Percentiles rank a stretch among this genome's conserved stretches.
Conservation (phyloP, 2,888 invertebrate species). For the Mellilla xanthometata region DNA sequence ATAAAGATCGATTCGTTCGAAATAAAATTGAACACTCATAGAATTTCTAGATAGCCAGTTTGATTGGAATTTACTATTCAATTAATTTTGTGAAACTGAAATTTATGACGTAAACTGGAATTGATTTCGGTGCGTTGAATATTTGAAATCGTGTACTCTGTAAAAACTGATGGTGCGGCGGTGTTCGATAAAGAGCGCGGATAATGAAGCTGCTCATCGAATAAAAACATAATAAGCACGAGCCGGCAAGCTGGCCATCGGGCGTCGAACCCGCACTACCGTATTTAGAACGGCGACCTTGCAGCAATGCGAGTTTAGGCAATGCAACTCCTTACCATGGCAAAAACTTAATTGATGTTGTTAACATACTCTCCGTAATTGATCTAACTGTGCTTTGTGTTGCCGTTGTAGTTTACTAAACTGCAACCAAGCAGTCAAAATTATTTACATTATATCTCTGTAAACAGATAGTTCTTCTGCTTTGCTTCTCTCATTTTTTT, state of each 20-base stretch:
- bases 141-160: no score
- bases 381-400: conserved; percentile 21
- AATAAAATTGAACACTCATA: neutral
- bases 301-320: conserved; percentile 35
- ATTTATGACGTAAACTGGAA: no score
- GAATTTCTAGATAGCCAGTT: neutral
- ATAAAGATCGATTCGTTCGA: conserved; percentile 4
- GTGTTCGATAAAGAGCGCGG: neutral
- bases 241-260: conserved; percentile 44
- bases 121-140: no score
- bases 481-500: no score
- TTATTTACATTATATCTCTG: no score
- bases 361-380: conserved; percentile 10
- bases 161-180: no score
- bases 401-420: conserved; percentile 6
- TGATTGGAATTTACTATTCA: neutral
- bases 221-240: conserved; percentile 31
- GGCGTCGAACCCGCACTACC: conserved; percentile 73
- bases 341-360: conserved; percentile 16
- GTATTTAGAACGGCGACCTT: conserved; percentile 76
- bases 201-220: conserved; percentile 4
- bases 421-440: neutral
- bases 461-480: no score
- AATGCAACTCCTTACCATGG: conserved; percentile 25
- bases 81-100: neutral